Evolutionary conservation across 1,140 invertebrate genomes (phyloP).

Genomic region (Meloidogyne hapla): DNA sequence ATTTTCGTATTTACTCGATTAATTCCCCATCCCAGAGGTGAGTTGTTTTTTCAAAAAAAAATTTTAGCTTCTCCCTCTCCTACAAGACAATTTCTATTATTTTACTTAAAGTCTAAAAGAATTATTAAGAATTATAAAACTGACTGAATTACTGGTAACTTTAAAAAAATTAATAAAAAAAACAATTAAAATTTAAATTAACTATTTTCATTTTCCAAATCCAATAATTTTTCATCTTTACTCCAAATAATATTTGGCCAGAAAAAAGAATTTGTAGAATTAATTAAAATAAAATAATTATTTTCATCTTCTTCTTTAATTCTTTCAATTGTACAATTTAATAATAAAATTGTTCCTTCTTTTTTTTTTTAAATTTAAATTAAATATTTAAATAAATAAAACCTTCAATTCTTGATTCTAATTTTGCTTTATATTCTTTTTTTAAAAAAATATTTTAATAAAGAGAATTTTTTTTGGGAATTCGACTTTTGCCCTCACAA

Average conservation of each 20-base stretch:
- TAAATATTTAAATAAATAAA: not conserved
- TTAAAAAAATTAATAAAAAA: not conserved
- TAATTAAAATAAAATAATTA: conserved; percentile 20
- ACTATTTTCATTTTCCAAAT: conserved; percentile 9
- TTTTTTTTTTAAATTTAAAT: conserved; percentile 23
- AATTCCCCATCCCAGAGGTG: no score
- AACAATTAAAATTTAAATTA: not conserved
- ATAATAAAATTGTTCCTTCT: conserved; percentile 28
- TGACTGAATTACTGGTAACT: no score
- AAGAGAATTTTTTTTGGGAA: no score
- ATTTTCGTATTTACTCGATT: no score
- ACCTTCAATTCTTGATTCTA: not conserved
- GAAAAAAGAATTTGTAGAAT: not conserved
- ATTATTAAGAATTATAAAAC: no score
- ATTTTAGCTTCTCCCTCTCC: no score
- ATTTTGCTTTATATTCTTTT: conserved; percentile 27
- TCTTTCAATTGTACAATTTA: conserved; percentile 36
- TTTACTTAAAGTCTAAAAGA: no score
- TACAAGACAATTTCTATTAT: no score
- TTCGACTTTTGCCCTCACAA: no score
- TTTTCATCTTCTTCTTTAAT: not conserved
- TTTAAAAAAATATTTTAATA: no score
- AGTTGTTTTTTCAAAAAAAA: no score
- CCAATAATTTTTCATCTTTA: not conserved
- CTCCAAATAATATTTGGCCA: not conserved